Evolutionary conservation across 2,888 invertebrate genomes (phyloP).

Genomic region (Orthosia gothica): DNA sequence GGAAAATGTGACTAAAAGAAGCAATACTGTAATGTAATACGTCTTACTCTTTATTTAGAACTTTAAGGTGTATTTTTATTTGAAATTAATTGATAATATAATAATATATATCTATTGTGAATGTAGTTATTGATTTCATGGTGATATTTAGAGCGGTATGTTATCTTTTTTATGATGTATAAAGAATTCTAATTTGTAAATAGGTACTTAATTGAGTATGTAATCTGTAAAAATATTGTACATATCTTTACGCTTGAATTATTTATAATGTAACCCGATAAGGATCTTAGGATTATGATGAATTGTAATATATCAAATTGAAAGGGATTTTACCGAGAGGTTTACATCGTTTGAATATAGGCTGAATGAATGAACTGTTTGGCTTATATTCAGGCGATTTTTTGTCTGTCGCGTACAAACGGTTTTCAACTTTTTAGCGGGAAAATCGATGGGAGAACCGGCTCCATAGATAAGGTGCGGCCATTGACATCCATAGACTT

Average conservation of each 20-base stretch:
- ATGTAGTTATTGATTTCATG: slow-evolving; percentile 91
- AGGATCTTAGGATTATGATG: slow-evolving; percentile 80
- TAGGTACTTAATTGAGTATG: slow-evolving; percentile 89
- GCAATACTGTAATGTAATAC: slow-evolving; percentile 94
- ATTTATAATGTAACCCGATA: slow-evolving; percentile 88
- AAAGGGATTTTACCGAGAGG: slow-evolving; percentile 48
- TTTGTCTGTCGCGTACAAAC: slow-evolving; percentile 45
- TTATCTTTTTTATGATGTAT: slow-evolving; percentile 91
- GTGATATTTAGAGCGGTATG: slow-evolving; percentile 90
- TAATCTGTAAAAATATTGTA: slow-evolving; percentile 91
- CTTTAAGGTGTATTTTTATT: slow-evolving; percentile 88
- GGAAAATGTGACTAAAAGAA: slow-evolving; percentile 94
- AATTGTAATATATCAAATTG: slow-evolving; percentile 78
- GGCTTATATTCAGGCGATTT: slow-evolving; percentile 30
- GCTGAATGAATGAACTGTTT: slow-evolving; percentile 19
- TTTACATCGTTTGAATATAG: slow-evolving; percentile 38
- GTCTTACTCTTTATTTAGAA: slow-evolving; percentile 91
- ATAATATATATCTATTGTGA: slow-evolving; percentile 89
- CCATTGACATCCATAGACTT: slow-evolving; percentile 80
- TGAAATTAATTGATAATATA: slow-evolving; percentile 82
- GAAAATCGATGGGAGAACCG: slow-evolving; percentile 57
- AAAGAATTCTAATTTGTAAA: slow-evolving; percentile 91
- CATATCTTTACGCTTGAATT: slow-evolving; percentile 91
- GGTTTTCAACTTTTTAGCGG: slow-evolving; percentile 55
- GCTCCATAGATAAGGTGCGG: slow-evolving; percentile 66